Evolutionary conservation across 1,140 invertebrate species (phyloP).

Genomic region (Marisa cornuarietis): DNA sequence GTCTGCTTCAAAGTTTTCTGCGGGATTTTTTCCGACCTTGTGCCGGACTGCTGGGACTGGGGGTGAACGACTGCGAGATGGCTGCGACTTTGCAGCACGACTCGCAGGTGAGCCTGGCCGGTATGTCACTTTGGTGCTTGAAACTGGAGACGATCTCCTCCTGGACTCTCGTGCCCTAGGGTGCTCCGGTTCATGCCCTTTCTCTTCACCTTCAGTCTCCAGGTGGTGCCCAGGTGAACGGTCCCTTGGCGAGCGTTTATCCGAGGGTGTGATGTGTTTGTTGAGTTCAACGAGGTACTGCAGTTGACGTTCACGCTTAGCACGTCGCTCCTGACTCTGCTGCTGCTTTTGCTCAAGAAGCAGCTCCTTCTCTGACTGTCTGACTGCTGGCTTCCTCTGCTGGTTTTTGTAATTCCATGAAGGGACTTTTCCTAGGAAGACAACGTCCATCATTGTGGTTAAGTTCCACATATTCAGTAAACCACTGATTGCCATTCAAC

Average conservation of each 20-base stretch:
- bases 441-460: no score
- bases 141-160: not conserved
- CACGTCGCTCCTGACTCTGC: constrained; percentile 43
- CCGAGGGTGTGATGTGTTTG: constrained; percentile 48
- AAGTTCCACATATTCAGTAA: no score
- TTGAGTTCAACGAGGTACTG: constrained; percentile 55
- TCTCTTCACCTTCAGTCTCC: not conserved
- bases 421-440: constrained; percentile 22
- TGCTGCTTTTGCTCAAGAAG: constrained; percentile 51
- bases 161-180: not conserved
- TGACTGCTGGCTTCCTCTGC: constrained; percentile 44
- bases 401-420: constrained; percentile 59
- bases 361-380: constrained; percentile 62
- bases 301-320: constrained; percentile 47
- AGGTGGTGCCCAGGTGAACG: not conserved
- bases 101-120: constrained; percentile 2
- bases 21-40: constrained; percentile 18
- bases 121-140: not conserved
- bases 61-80: constrained; percentile 31
- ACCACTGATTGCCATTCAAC: no score
- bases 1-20: constrained; percentile 20
- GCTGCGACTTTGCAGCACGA: not conserved
- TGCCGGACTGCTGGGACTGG: constrained; percentile 56
- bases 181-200: not conserved
- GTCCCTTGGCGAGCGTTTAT: not conserved